Conservation (phyloP, 2,113 vertebrate species). For the Saccopteryx leptura region DNA sequence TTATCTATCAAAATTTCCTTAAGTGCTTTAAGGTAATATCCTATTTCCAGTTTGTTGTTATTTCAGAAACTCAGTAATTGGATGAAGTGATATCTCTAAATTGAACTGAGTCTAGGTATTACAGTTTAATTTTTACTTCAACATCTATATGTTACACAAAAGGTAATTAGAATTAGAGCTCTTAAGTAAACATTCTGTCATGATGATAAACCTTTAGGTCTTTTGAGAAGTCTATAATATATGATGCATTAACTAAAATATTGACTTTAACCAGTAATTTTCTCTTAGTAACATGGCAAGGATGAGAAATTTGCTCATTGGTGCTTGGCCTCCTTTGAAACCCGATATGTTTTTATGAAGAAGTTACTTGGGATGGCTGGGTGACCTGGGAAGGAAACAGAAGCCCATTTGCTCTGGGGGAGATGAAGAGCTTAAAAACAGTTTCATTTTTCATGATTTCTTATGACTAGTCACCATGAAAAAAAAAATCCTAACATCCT, state of each 20-base stretch:
- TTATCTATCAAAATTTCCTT: not conserved
- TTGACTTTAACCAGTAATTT: not conserved
- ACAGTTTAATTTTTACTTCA: not conserved
- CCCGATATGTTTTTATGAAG: not conserved
- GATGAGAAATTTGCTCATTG: not conserved
- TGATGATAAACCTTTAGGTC: not conserved
- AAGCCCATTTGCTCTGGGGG: not conserved
- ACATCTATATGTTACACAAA: not conserved
- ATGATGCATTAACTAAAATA: constrained; percentile 4
- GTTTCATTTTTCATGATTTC: not conserved
- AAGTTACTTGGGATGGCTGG: not conserved
- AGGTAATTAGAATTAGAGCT: not conserved
- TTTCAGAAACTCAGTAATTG: not conserved
- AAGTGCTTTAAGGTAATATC: not conserved
- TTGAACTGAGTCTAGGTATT: not conserved
- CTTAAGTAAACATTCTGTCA: not conserved
- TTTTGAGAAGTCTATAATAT: not conserved
- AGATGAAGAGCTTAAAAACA: not conserved
- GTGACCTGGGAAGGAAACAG: not conserved
- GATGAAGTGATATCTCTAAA: constrained; percentile 13
- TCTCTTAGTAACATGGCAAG: not conserved
- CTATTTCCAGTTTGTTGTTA: not conserved
- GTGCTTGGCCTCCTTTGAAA: constrained; percentile 18
- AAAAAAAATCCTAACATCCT: not conserved
- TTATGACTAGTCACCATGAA: not conserved